Base-by-base conservation (phyloP, 2,797 vertebrate genomes). In the Oreochromis mossambicus region DNA sequence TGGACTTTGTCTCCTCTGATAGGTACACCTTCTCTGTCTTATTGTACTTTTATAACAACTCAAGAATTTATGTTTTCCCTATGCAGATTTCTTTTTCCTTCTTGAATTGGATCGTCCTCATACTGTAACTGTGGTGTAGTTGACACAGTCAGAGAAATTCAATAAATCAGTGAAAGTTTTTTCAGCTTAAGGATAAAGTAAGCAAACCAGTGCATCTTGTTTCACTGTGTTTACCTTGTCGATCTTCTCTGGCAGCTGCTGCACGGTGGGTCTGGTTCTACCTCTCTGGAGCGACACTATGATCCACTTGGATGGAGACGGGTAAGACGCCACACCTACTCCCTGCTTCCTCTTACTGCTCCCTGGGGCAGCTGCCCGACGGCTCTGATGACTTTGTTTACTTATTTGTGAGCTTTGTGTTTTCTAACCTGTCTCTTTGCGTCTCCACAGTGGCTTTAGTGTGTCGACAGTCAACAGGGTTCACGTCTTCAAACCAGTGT, bases 221-320 rank as follows among this genome's bases (percentile, higher is more conserved):
- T 73, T 83, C 81, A 24, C 66, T 55, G 78, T 81, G 93, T 29
- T 94, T 95, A 46, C 80, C 10, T 2, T 79, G 12, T 79, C 29
- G 48, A 85, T 95, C 21, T 91, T 14, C 88, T 86, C 94, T 12
- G 83, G 97, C 92, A 98, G 97, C 91, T 96, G 96, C 84, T 99
- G 99, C 81, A 97, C 97, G 0, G 97, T 99, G 95, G 99, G 99
- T 58, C 95, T 99, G 93, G 98, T 99, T 93, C 95, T 99, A 92
- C 98, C 98, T 0, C 97, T 99, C 92, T 99, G 99, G 99, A 99
- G 98, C 48, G 97, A 99, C 95, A 98, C 98, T 7, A 92, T 98
- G 89, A 99, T 99, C 93, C 99, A 99, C 96, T 94, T 99, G 97
- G 99, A 99, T 29, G 99, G 99, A 89, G 99, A 99, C 61, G 99